Evolutionary conservation across 1,140 invertebrate species (phyloP), one percentile per base, ranked within the genome.

Genomic region (Drosophila arawakana): DNA sequence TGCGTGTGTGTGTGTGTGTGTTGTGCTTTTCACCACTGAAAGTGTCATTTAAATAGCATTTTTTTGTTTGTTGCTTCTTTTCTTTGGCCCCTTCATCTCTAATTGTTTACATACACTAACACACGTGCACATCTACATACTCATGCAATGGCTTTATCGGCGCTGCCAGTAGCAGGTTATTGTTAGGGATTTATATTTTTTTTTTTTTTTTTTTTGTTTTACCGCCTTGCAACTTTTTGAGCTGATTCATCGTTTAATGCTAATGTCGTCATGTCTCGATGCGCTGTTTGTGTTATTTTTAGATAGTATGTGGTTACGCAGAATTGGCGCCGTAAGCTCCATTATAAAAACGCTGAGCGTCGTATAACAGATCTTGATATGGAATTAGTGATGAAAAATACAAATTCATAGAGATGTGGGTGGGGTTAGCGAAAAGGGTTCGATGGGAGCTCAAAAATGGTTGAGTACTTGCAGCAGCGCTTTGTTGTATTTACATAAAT

Each of bases 41-140:
- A 85, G 81, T 85, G 81, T 85, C 70, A 80, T 74, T 80, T 80
- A 76, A 80, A 78, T 82, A 70, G n/a, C 73, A 68, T 72, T 80
- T 86, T 37, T 71, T 62, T 86, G 69, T 76, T 58, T 68, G 59
- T 58, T 73, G 50, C 50, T 75, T 76, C 61, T 70, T 74, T 65
- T 60, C 44, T 52, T 43, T n/a, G 34, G 25, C 67, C 66, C 75
- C 68, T 81, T 84, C 57, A 65, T 70, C 74, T 66, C 57, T 67
- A 74, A 78, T 72, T 75, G 79, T 80, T 78, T 72, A 82, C 70
- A 52, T 63, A 70, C 62, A 57, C 73, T 58, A 59, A 66, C 54
- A 60, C 18, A 54, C 50, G 50, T 25, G 66, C 35, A 72, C 21
- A 50, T 41, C 15, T 7, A 58, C 44, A 63, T n/a, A 58, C 41